phyloP scores from a whole-genome alignment of 2,888 invertebrate genomes.

The Prosapia bicincta region DNA sequence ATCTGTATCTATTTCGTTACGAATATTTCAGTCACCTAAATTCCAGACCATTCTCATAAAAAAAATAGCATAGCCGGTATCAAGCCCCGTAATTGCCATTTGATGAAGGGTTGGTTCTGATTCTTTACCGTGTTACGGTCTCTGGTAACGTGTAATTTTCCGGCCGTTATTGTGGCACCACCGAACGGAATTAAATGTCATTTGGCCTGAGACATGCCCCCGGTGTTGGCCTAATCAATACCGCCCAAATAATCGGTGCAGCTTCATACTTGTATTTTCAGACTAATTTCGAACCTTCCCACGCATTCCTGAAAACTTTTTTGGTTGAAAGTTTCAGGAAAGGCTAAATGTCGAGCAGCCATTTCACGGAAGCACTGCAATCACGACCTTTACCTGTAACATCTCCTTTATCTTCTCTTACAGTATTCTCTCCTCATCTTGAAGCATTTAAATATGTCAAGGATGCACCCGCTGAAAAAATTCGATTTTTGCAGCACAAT shows the following conservation, averaged over 20 bases:
- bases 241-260: background rate
- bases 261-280: background rate
- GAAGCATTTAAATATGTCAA: too few relatives aligned
- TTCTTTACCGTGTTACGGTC: background rate
- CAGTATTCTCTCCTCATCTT: too few relatives aligned
- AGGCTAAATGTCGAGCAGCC: too few relatives aligned
- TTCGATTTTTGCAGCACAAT: too few relatives aligned
- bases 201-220: conserved; percentile 15
- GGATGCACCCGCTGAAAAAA: too few relatives aligned
- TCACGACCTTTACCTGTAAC: too few relatives aligned
- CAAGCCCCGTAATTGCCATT: background rate
- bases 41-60: background rate
- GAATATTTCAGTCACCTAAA: background rate
- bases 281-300: background rate
- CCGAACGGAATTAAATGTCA: conserved; percentile 29
- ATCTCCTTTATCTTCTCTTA: too few relatives aligned
- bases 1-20: background rate
- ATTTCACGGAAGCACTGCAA: too few relatives aligned
- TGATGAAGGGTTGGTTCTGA: background rate
- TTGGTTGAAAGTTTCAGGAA: too few relatives aligned
- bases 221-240: background rate
- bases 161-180: background rate
- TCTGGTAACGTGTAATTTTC: background rate
- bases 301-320: too few relatives aligned
- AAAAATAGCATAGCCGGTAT: background rate